Base-by-base conservation (phyloP, 2,797 vertebrate genomes). In the Poeciliopsis presidionis region DNA sequence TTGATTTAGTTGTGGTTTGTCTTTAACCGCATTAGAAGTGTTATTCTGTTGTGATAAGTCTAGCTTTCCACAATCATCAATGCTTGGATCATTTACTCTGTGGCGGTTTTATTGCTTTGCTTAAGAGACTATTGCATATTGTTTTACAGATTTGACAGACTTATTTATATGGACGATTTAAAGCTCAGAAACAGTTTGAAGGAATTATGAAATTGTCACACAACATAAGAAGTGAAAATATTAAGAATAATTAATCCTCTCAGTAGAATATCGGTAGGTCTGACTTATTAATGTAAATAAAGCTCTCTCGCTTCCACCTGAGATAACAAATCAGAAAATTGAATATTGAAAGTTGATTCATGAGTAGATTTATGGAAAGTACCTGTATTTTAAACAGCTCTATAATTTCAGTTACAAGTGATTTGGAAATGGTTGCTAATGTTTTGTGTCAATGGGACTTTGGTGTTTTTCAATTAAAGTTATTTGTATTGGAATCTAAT, bases 401-500 rank as follows among this genome's bases (percentile, higher is more conserved):
- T 25, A 46, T 59, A 30, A 51, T 20, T 53, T 39, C 20, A 11
- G 30, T 61, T 80, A 36, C 49, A 65, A 63, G 41, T 30, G 47
- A 76, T 69, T 69, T 61, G 28, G 46, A 71, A 72, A 9, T 46
- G 18, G 63, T 12, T 47, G 20, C 1, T 67, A 1, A 2, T 41
- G 25, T 43, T 69, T 0, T n/a, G 7, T 67, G 33, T 67, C 39
- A 41, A 9, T 67, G 16, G 33, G 36, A 25, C 49, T 28, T 72
- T 14, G 39, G 72, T 25, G 20, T 77, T 8, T 72, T 65, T 72
- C 71, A 12, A 63, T 51, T 33, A 14, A 55, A 16, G 39, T 33
- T 69, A 14, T 79, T 79, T 53, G 39, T 59, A 36, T 75, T 41
- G 49, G 53, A 69, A 81, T 49, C 43, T 65, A 77, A 36, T 81